These are phyloP conservation scores for Drosophila nigritarsus DNA, from an alignment of 2,888 invertebrate genomes.

Conservation along the genomic window DNA sequence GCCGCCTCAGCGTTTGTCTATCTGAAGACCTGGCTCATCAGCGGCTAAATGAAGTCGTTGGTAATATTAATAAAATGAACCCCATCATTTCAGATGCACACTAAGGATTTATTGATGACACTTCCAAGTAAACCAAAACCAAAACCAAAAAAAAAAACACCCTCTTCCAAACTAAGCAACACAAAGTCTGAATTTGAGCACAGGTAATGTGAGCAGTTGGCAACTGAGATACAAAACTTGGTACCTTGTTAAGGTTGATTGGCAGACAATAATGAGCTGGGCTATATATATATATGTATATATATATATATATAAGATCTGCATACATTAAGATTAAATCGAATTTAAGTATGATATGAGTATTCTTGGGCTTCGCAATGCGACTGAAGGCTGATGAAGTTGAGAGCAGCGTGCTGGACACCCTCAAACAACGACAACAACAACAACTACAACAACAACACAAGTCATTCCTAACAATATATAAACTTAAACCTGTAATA, in stretches of 20 bases:
- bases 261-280: slow-evolving; percentile 51
- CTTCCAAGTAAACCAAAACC: slow-evolving; percentile 35
- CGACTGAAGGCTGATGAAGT: slow-evolving; percentile 32
- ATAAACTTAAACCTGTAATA: slow-evolving; percentile 24
- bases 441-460: slow-evolving; percentile 16
- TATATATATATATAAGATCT: neutral
- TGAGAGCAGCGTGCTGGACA: slow-evolving; percentile 65
- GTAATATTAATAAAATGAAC: neutral
- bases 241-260: slow-evolving; percentile 31
- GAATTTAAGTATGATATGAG: slow-evolving; percentile 54
- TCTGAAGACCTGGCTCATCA: slow-evolving; percentile 76
- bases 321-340: slow-evolving; percentile 26
- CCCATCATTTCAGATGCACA: slow-evolving; percentile 17
- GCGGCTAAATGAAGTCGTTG: slow-evolving; percentile 56
- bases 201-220: slow-evolving; percentile 34
- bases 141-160: neutral
- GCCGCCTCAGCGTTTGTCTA: slow-evolving; percentile 70
- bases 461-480: slow-evolving; percentile 7
- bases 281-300: slow-evolving; percentile 21
- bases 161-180: slow-evolving; percentile 59
- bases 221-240: slow-evolving; percentile 27
- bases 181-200: slow-evolving; percentile 65
- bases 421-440: slow-evolving; percentile 47
- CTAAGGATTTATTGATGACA: slow-evolving; percentile 27
- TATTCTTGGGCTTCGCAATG: slow-evolving; percentile 10